Evolutionary conservation across 2,113 vertebrate species (phyloP), one percentile per base, ranked within the genome.

Genomic region (Phalacrocorax carbo): DNA sequence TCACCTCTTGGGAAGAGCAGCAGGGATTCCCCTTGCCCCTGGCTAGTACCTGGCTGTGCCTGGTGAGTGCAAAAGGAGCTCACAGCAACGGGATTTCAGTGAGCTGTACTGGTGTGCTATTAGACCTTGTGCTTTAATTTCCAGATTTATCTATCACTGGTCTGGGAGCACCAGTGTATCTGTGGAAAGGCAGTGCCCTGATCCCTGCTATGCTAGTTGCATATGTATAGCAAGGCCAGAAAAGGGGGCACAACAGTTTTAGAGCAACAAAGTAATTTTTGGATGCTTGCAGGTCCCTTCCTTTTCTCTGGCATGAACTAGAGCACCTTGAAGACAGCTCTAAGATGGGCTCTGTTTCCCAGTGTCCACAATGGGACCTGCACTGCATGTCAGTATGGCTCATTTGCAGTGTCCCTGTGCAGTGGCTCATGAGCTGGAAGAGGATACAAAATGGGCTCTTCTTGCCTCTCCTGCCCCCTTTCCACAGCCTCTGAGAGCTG

Each of bases 111-210:
- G 16, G 3, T 34, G 26, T 34, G 40, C 20, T 68, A 82, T 88
- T 13, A 48, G 13, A 21, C 15, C 17, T 85, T 8, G 2, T 10
- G 23, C 40, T 88, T 40, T 64, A 18, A 32, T 32, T 76, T 55
- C 38, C 10, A 10, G 38, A 61, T 75, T 55, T 79, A 5, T 0
- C 0, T 11, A 4, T 38, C 34, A 23, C 23, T 68, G 20, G 15
- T n/a, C 38, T 44, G 26, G 30, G 27, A 88, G 60, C 26, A 26
- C 26, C 42, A 6, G 7, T 7, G 46, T 49, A 5, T 17, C 30
- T 52, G 11, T 14, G 54, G 19, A 80, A 88, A 69, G 46, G 26
- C 14, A 79, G 51, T 27, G 80, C n/a, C 23, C 25, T n/a, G 8
- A 16, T 69, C 40, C 55, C 42, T 58, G 22, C 29, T 75, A 44